Evolutionary conservation across 2,797 vertebrate genomes (phyloP), one percentile per base, ranked within the genome.

Genomic region (Ataeniobius toweri): DNA sequence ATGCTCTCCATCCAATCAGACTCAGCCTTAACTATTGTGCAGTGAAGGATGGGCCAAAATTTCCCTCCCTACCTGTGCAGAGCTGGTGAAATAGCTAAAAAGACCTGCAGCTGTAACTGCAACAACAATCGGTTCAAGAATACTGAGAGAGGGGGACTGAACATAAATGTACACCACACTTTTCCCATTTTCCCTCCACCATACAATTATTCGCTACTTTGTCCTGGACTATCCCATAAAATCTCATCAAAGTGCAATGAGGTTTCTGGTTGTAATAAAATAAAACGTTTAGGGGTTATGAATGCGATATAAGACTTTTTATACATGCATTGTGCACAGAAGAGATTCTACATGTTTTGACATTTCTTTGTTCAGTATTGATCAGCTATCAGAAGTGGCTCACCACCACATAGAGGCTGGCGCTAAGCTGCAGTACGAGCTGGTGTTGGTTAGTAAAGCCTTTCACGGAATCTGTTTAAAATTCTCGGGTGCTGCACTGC

Each of bases 361-460:
- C 78, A 1, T 80, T 1, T 80, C 50, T 75, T 22, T 81, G 79
- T 74, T 71, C 86, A 99, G 98, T 84, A 92, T 99, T 84, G 95
- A 97, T 65, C 95, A 96, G 71, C 90, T 99, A 74, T 77, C 92
- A 12, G 94, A 96, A 18, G 89, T 98, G 80, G 94, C 94, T 63
- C 90, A 93, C 31, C 92, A 96, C 75, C 94, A 97, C 90, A 97
- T 98, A 78, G 97, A 98, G 93, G 90, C 88, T 59, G 93, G 90
- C 24, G 87, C 89, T 69, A 96, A 93, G 89, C 94, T 99, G 70
- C 89, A 95, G 9, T 88, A 96, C n/a, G 92, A 97, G 83, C 90
- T 99, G 26, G 91, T 93, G 61, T 93, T 99, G 92, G 94, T 93
- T 88, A 81, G 95, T 84, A 73, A 5, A 74, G 0, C 55, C 39